Percentiles rank a stretch among this genome's conserved stretches.
These are phyloP conservation scores for Zophobas atratus DNA, from an alignment of 1,140 invertebrate genomes.

Conservation along the genomic window DNA sequence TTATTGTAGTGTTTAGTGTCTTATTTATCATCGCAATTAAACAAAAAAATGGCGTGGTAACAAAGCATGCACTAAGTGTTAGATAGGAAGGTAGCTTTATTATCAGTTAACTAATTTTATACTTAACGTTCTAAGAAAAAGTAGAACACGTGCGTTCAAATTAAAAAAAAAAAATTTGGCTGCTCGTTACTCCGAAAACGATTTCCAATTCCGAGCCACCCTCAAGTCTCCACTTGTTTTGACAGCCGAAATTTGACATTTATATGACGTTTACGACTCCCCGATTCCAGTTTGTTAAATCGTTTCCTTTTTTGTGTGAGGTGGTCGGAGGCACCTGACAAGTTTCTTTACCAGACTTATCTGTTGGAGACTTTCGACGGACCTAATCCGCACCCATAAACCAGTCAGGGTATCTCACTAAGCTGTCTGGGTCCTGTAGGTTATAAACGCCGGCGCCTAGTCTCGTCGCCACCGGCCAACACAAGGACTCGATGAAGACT, in stretches of 20 bases:
- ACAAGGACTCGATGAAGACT: constrained; percentile 34
- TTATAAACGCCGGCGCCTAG: constrained; percentile 48
- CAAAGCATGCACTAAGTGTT: no score
- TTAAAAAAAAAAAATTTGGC: no score
- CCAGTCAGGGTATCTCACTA: constrained; percentile 33
- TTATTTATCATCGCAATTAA: no score
- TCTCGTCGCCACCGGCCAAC: constrained; percentile 46
- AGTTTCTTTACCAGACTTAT: constrained; percentile 29
- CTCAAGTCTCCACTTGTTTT: no score
- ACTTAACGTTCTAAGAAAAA: no score
- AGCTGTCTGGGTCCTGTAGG: constrained; percentile 37
- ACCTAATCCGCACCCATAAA: constrained; percentile 40
- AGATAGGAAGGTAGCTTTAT: no score
- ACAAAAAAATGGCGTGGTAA: no score
- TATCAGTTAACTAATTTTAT: no score
- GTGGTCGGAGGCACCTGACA: constrained; percentile 13
- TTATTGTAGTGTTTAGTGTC: no score
- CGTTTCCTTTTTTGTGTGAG: neutral
- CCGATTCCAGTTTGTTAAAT: neutral
- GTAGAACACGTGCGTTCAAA: no score
- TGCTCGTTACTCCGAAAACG: no score
- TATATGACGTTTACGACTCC: neutral
- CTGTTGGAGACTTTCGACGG: constrained; percentile 23
- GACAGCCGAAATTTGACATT: neutral
- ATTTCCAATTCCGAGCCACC: no score